Base-by-base conservation (phyloP, 2,888 invertebrate species). In the Acanthoscelides obtectus region DNA sequence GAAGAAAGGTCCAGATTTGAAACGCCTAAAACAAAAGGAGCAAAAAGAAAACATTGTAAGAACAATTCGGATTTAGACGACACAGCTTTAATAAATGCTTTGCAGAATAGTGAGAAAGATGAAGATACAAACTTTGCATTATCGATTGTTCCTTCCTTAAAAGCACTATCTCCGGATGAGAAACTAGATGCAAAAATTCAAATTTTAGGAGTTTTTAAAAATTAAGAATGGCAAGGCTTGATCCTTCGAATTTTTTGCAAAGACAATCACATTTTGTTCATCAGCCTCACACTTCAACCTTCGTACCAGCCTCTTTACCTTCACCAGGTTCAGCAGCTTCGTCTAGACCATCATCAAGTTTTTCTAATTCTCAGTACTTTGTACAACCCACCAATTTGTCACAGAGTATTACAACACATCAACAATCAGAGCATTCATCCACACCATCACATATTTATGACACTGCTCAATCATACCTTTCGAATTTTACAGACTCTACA, bases 101-200 rank as follows among this genome's bases (percentile, higher is more conserved):
- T 45, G 45, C 45, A 45, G 45, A 6, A 45, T 12, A 45, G 45
- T 1, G 17, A 45, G 45, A 45, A 45, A 17, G 68, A 68, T 68
- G 27, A 68, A 68, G 68, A 27, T 20, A 19, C 17, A 68, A n/a
- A 22, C n/a, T 68, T 68, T 68, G 22, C 22, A 8, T 22, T 68
- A 8, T 68, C 25, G 27, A 27, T 68, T 27, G 45, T 68, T 17
- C 63, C 68, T 27, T 6, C 68, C 6, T 68, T 68, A 20, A 68
- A 68, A 68, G n/a, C 25, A 45, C 20, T 45, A 6, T 27, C 25
- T 20, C 20, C 25, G 19, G 12, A n/a, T 21, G 27, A 45, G 27
- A 68, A 68, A 20, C 68, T 68, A 27, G 68, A 45, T 27, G 68
- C 63, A 21, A 68, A 45, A 22, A 68, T 68, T 25, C 27, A 68